Evolutionary conservation across 2,797 vertebrate species (phyloP).

Genomic region (Xerus rutilus): DNA sequence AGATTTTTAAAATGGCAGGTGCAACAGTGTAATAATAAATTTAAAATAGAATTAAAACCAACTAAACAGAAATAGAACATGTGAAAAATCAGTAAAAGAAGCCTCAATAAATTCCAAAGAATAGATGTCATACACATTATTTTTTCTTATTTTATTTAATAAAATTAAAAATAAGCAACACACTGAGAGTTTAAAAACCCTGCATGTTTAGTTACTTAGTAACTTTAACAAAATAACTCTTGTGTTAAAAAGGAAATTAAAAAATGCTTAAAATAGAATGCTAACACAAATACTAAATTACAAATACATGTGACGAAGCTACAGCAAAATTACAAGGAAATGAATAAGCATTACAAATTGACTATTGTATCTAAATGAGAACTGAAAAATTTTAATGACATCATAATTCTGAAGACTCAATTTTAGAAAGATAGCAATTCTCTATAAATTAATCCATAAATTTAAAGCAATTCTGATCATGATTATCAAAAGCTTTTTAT

Average conservation of each 20-base stretch:
- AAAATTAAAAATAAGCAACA: conserved; percentile 31
- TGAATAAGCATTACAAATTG: background rate
- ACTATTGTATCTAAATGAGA: background rate
- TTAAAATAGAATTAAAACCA: conserved; percentile 48
- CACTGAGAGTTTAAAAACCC: background rate
- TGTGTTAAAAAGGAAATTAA: background rate
- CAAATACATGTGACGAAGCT: background rate
- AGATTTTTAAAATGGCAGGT: background rate
- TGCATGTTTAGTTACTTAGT: background rate
- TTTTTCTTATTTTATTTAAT: conserved; percentile 15
- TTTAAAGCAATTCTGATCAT: background rate
- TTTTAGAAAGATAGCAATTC: background rate
- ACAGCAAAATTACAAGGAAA: background rate
- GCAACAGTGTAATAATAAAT: background rate
- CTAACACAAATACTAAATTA: background rate
- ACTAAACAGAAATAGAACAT: conserved; percentile 5
- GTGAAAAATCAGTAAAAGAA: conserved; percentile 5
- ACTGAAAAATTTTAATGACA: background rate
- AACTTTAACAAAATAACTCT: background rate
- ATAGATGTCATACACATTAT: background rate
- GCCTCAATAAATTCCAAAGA: conserved; percentile 9
- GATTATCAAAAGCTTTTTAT: background rate
- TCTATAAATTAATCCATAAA: background rate
- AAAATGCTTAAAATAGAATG: background rate
- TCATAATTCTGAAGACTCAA: background rate